A percentile compares a stretch with the other conserved stretches of the same genome.
These are phyloP conservation scores for Amphipoea lucens DNA, from an alignment of 2,888 invertebrate species.

Conservation along the genomic window DNA sequence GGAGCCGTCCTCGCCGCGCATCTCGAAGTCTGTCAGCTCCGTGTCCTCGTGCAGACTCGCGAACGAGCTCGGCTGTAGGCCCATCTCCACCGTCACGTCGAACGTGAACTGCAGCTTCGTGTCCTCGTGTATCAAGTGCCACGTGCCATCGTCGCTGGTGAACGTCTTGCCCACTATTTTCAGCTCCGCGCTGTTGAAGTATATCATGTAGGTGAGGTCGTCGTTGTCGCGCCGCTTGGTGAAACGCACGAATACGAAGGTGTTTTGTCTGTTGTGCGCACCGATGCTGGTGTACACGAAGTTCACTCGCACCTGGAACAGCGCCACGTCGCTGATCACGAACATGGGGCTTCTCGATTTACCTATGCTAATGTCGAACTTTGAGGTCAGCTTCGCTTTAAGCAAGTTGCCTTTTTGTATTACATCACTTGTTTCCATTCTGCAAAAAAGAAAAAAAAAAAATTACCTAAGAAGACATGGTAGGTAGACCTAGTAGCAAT, in stretches of 20 bases:
- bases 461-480: background rate
- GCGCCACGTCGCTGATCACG: constrained; percentile 68
- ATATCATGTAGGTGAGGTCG: constrained; percentile 70
- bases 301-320: constrained; percentile 71
- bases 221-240: constrained; percentile 66
- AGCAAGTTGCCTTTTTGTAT: constrained; percentile 71
- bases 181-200: constrained; percentile 69
- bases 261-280: constrained; percentile 63
- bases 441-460: constrained; percentile 45
- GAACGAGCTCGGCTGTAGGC: constrained; percentile 70
- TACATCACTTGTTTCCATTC: constrained; percentile 71
- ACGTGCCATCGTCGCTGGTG: constrained; percentile 74
- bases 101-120: constrained; percentile 70
- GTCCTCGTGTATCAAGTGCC: constrained; percentile 74
- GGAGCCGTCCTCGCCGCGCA: constrained; percentile 76
- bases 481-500: background rate
- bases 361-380: constrained; percentile 66
- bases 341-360: constrained; percentile 69
- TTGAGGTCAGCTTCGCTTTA: constrained; percentile 65
- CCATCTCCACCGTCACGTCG: constrained; percentile 70
- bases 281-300: constrained; percentile 67
- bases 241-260: constrained; percentile 71
- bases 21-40: constrained; percentile 77
- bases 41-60: constrained; percentile 71
- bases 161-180: constrained; percentile 68